Evolutionary conservation across 1,140 invertebrate species (phyloP).

Genomic region (Drosophila sp.): DNA sequence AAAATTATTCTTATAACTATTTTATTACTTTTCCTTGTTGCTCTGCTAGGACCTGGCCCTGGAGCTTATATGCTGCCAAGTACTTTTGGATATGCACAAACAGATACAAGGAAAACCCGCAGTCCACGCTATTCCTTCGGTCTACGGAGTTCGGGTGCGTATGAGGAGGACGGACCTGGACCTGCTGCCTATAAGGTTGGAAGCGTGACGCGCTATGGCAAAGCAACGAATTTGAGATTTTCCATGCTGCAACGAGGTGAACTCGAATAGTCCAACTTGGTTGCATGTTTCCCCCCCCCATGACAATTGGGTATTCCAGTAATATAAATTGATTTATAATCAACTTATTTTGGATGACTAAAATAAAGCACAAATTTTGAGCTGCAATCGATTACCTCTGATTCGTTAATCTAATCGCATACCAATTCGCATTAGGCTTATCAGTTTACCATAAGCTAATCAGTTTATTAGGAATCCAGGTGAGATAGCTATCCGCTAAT

Average conservation of each 20-base stretch:
- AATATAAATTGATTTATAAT: not conserved
- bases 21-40: not conserved
- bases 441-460: slow-evolving; percentile 31
- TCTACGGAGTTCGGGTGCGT: not conserved
- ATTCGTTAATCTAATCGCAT: slow-evolving; percentile 1
- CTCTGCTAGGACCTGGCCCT: slow-evolving; percentile 37
- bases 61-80: slow-evolving; percentile 44
- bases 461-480: not conserved
- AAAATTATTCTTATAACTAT: not conserved
- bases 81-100: slow-evolving; percentile 15
- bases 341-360: not conserved
- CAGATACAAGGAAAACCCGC: slow-evolving; percentile 12
- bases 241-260: not conserved
- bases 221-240: not conserved
- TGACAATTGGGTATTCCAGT: not conserved
- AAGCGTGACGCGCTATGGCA: slow-evolving; percentile 27
- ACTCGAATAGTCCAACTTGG: not conserved
- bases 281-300: not conserved
- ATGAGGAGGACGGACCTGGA: slow-evolving; percentile 21
- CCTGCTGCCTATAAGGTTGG: slow-evolving; percentile 35
- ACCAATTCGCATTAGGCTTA: not conserved
- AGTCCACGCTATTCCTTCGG: slow-evolving; percentile 37
- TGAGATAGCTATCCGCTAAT: slow-evolving; percentile 12
- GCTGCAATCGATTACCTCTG: not conserved
- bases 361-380: not conserved